Base-by-base conservation (phyloP, 2,888 invertebrate species). In the Linyphia triangularis region DNA sequence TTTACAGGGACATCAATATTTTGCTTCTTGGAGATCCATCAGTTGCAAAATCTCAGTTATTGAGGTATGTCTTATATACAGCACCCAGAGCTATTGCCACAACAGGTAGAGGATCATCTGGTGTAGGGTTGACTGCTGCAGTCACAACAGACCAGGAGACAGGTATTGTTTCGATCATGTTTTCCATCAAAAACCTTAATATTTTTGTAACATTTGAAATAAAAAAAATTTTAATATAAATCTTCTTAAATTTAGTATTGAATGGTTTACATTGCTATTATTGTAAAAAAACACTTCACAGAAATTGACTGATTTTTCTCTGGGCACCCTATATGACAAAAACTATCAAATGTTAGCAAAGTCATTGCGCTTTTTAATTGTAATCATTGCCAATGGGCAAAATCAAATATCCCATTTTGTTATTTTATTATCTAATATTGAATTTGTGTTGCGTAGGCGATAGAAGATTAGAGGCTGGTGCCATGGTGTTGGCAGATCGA, bases 401-500 rank as follows among this genome's bases (percentile, higher is more conserved):
- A 63, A 63, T 24, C 9, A n/a, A 22, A 19, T 22, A 24, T 63
- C 1, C 3, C 19, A 13, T 2, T 67, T 33, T 67, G 28, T 33
- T 67, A 67, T 16, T 40, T 22, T 70, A 70, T 2, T 40, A 22
- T 22, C 24, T 33, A 37, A 9, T 33, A 26, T 24, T 13, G 19
- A 22, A 10, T 30, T 73, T 69, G 13, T 24, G 22, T 28, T 67
- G 13, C n/a, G 16, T 88, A 92, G 94, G 93, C 61, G 94, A 94
- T 83, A 91, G 94, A 24, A 95, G 98, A 51, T 92, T 99, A 86
- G 99, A 99, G 93, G 99, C 99, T 0, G 99, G 99, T 90, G 99
- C 99, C 83, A 99, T 99, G 99, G 99, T 99, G n/a, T 93, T 99
- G 51, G 99, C 99, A 0, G 99, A 99, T 94, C 95, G 99, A 88